Percentiles rank a stretch among this genome's conserved stretches.
phyloP scores from a whole-genome alignment of 2,797 vertebrate genomes.

The Amazonetta brasiliensis region DNA sequence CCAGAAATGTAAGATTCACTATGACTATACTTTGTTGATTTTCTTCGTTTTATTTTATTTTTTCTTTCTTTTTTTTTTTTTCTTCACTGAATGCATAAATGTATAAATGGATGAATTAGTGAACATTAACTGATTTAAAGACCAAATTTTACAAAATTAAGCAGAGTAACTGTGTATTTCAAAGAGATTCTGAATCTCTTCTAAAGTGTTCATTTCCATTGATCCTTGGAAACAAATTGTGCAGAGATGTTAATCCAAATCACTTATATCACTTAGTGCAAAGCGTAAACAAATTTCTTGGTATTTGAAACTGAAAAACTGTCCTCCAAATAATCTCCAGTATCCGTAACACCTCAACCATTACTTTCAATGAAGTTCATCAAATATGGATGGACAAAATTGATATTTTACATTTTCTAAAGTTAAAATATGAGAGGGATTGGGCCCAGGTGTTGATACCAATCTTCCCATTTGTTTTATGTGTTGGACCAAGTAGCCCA shows the following conservation, averaged over 20 bases:
- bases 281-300: not conserved
- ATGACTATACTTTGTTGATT: not conserved
- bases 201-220: not conserved
- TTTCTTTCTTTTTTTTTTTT: not conserved
- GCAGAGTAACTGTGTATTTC: not conserved
- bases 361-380: not conserved
- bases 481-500: not conserved
- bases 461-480: not conserved
- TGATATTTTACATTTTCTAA: not conserved
- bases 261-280: not conserved
- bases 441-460: accelerated
- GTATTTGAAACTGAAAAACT: not conserved
- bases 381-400: not conserved
- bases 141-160: not conserved
- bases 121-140: not conserved
- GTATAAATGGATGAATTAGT: not conserved
- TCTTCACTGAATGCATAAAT: not conserved
- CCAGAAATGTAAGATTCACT: not conserved
- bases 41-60: not conserved
- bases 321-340: not conserved
- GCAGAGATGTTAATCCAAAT: not conserved
- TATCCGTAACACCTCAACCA: not conserved
- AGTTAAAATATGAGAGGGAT: not conserved
- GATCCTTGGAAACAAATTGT: not conserved
- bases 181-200: not conserved